Evolutionary conservation across 2,888 invertebrate genomes (phyloP), one percentile per base, ranked within the genome.

Genomic region (Caradrina clavipalpis): DNA sequence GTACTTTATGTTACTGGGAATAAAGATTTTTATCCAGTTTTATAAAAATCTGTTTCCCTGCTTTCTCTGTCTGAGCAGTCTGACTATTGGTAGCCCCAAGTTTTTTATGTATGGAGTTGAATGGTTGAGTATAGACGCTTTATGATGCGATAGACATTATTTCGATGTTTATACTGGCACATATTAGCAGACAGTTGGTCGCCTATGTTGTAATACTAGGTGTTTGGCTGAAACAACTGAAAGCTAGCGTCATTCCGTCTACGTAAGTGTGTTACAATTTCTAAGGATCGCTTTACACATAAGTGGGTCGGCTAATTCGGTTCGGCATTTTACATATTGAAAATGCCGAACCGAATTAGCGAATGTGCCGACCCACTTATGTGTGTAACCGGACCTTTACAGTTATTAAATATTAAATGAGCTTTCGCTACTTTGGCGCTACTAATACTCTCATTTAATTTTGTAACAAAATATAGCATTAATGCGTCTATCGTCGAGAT

Each of bases 171-270:
- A 21, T 57, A 10, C 56, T 75, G 53, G 71, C 68, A 57, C 75
- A 45, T 57, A 47, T 31, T 42, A 22, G 56, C 21, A 75, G 71
- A 75, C 71, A 57, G 47, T 67, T 26, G 68, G 57, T n/a, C 68
- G 68, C 76, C 47, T 7, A 54, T 67, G 8, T 53, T 57, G 67
- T 51, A 67, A 57, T 67, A 47, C 56, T 35, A 19, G 0, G 21
- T 45, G 35, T 21, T 19, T 50, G 42, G 35, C 26, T 1, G 19
- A 35, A 47, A 26, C 11, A 4, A 21, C 39, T 31, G 6, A 63
- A 39, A 26, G 39, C 6, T 19, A 11, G 0, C n/a, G 26, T 5
- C 13, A 22, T 11, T 49, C 0, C 17, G 45, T 6, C 17, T 15
- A 5, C 17, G 17, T 45, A 17, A 45, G 22, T 59, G 10, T 50